Evolutionary conservation across 2,797 vertebrate species (phyloP), one percentile per base, ranked within the genome.

Genomic region (Parauchenoglanis ngamensis): DNA sequence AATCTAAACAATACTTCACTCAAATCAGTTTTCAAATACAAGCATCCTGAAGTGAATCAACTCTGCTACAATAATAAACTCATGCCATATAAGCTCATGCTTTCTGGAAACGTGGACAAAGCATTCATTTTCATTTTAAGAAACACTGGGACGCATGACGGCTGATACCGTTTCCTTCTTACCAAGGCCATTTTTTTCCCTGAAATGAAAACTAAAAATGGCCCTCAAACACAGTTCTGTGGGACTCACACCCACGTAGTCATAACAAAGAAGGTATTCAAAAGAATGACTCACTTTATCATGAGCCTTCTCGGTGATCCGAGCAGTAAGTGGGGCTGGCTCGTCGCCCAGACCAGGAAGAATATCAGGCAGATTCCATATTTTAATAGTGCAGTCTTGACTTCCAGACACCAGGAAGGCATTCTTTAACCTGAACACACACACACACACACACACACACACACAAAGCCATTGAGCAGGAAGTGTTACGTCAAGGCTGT

Each of bases 341-440:
- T 92, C 92, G 0, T 15, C 10, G 0, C 54, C 90, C 2, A 89
- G 56, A 4, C 90, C 87, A 0, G 91, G 78, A 54, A 96, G 87
- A 46, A 91, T 87, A 59, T 95, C 94, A 0, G 98, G 96, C 19
- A 99, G 94, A 46, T 95, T 94, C 98, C 98, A 99, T 57, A 99
- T 92, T 92, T 99, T 99, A 78, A 99, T 92, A 0, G 98, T 99
- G 49, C 96, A 98, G 94, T 99, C 98, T 93, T 99, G 98, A 93
- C 98, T 99, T 87, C 97, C 97, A 0, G 97, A 98, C 28, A 97
- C 97, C 65, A 99, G 5, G 23, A 99, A 99, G n/a, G 92, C 95
- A 12, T 96, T 96, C 91, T 97, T 99, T 90, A 96, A 77, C 90
- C 96, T 97, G 89, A 7, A 86, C 56, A 86, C 52, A 67, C 15